A percentile compares a stretch with the other conserved stretches of the same genome.
These are phyloP conservation scores for Semaprochilodus insignis DNA, from an alignment of 2,797 vertebrate genomes.

Conservation along the genomic window DNA sequence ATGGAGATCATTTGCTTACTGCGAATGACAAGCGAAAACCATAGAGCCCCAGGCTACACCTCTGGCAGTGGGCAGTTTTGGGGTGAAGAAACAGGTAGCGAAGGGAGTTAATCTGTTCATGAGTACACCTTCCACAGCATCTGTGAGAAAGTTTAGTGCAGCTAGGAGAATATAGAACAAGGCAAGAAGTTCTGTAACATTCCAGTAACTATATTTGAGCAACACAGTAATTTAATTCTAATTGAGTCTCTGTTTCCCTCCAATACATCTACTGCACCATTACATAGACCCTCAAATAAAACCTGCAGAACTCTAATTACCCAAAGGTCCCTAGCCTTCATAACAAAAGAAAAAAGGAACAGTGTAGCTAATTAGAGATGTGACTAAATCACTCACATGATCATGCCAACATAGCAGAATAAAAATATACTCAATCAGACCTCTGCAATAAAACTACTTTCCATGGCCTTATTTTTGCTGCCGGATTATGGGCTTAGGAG, in stretches of 20 bases:
- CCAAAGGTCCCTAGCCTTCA: not conserved
- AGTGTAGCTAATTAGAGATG: not conserved
- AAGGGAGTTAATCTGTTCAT: slow-evolving; percentile 24
- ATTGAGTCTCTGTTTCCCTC: not conserved
- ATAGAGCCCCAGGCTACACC: slow-evolving; percentile 52
- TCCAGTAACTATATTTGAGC: not conserved
- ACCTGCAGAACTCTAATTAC: not conserved
- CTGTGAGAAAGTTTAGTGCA: slow-evolving; percentile 11
- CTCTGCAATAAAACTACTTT: too few species aligned
- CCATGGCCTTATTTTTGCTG: too few species aligned
- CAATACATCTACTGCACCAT: not conserved
- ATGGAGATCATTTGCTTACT: slow-evolving; percentile 53
- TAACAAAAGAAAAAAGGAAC: not conserved
- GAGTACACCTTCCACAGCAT: slow-evolving; percentile 24
- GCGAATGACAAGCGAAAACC: slow-evolving; percentile 54
- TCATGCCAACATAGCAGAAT: too few species aligned
- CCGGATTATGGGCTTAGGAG: too few species aligned
- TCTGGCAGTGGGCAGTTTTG: slow-evolving; percentile 39
- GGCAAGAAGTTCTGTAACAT: not conserved
- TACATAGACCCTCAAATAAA: not conserved
- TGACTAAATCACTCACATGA: too few species aligned
- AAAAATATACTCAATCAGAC: too few species aligned
- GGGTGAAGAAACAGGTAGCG: slow-evolving; percentile 20
- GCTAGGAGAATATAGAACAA: slow-evolving; percentile 15
- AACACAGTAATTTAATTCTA: not conserved